Conservation (phyloP, 2,113 vertebrate genomes). For the Phoenicopterus ruber region DNA sequence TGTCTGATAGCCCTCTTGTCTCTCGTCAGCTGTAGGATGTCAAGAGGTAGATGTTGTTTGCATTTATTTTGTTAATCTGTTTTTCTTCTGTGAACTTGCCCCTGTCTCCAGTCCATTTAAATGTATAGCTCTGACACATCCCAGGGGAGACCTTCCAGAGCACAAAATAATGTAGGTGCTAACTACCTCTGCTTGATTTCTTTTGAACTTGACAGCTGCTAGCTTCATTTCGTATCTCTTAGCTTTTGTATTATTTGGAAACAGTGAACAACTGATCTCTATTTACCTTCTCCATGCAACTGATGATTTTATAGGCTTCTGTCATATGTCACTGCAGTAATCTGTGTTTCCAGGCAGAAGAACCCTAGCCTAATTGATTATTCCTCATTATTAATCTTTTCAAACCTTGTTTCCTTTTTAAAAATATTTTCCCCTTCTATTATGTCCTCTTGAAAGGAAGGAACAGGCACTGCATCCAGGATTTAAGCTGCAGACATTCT, state of each 20-base stretch:
- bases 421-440: neutral
- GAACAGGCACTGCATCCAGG: neutral
- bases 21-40: neutral
- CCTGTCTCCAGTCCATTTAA: neutral
- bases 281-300: neutral
- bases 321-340: neutral
- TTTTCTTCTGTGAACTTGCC: neutral
- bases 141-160: neutral
- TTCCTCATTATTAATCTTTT: neutral
- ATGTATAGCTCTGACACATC: neutral
- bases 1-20: neutral
- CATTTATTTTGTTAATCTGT: neutral
- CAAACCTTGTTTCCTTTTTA: neutral
- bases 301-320: neutral
- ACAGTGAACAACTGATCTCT: neutral
- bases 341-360: constrained; percentile 36
- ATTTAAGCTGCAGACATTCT: neutral
- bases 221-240: neutral
- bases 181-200: neutral
- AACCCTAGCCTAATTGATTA: neutral
- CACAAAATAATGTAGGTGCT: neutral
- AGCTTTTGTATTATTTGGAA: neutral
- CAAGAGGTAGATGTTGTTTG: neutral
- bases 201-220: neutral
- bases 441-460: neutral